Evolutionary conservation across 2,113 vertebrate species (phyloP).

Genomic region (Megaceryle maxima): DNA sequence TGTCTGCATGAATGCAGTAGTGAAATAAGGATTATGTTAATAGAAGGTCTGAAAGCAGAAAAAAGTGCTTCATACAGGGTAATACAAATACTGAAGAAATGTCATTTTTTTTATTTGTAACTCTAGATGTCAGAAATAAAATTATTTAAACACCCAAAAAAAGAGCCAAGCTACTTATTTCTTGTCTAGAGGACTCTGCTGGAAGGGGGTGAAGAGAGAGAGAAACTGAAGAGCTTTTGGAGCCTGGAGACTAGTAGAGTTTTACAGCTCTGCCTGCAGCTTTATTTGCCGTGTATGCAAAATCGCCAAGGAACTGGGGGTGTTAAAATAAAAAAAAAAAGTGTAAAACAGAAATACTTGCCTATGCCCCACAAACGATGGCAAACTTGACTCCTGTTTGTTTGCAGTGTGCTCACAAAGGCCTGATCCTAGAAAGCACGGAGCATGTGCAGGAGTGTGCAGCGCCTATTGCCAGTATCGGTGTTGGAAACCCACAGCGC

Average conservation of each 20-base stretch:
- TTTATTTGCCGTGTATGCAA: background rate
- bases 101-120: background rate
- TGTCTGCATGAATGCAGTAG: background rate
- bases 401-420: background rate
- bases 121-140: background rate
- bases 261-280: background rate
- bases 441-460: accelerated
- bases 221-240: background rate
- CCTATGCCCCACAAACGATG: accelerated
- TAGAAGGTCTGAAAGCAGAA: background rate
- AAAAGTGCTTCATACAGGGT: background rate
- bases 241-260: background rate
- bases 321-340: background rate
- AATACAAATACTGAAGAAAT: background rate
- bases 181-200: background rate
- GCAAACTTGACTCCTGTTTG: background rate
- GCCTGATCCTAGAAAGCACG: background rate
- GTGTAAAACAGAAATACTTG: background rate
- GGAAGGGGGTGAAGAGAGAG: background rate
- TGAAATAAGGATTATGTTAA: background rate
- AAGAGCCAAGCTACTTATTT: background rate
- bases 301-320: background rate
- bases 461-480: accelerated
- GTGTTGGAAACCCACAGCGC: background rate
- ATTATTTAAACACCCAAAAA: background rate